These are phyloP conservation scores for Agonopterix heracliana DNA, from an alignment of 2,888 invertebrate genomes.

Conservation along the genomic window DNA sequence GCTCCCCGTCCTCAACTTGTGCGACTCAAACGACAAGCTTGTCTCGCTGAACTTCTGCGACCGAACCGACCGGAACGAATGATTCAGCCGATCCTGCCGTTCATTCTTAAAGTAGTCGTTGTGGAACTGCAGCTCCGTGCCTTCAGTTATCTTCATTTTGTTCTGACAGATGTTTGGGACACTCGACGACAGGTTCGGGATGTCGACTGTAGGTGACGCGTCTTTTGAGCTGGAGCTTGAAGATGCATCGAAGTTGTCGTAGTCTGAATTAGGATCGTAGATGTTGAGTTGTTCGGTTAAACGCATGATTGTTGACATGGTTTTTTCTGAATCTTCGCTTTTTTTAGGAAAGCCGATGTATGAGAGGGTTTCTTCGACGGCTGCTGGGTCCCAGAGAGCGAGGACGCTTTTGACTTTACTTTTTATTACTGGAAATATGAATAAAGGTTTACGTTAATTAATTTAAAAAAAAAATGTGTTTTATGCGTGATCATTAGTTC, in stretches of 20 bases:
- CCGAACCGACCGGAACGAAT: conserved; percentile 47
- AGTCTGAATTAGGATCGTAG: conserved; percentile 83
- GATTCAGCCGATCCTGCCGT: conserved; percentile 39
- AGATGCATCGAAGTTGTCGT: conserved; percentile 78
- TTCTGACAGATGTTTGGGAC: conserved; percentile 45
- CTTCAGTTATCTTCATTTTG: conserved; percentile 29
- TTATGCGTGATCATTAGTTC: too few relatives aligned
- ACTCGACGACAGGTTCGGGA: conserved; percentile 47
- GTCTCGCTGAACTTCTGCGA: conserved; percentile 27
- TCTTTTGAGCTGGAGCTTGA: conserved; percentile 74
- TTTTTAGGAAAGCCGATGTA: conserved; percentile 86
- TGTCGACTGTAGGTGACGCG: conserved; percentile 78
- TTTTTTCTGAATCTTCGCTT: conserved; percentile 40
- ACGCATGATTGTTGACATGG: conserved; percentile 83
- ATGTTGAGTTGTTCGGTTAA: conserved; percentile 85
- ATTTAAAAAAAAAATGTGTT: neutral
- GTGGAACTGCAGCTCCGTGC: conserved; percentile 43
- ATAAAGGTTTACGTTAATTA: neutral
- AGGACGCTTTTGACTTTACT: conserved; percentile 85
- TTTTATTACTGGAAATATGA: conserved; percentile 40
- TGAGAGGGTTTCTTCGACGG: conserved; percentile 90
- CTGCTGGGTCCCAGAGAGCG: conserved; percentile 89
- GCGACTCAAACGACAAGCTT: conserved; percentile 44
- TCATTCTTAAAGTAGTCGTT: conserved; percentile 60
- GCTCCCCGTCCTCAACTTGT: conserved; percentile 37